Base-by-base conservation (phyloP, 2,888 invertebrate genomes). In the Anodontia alba region DNA sequence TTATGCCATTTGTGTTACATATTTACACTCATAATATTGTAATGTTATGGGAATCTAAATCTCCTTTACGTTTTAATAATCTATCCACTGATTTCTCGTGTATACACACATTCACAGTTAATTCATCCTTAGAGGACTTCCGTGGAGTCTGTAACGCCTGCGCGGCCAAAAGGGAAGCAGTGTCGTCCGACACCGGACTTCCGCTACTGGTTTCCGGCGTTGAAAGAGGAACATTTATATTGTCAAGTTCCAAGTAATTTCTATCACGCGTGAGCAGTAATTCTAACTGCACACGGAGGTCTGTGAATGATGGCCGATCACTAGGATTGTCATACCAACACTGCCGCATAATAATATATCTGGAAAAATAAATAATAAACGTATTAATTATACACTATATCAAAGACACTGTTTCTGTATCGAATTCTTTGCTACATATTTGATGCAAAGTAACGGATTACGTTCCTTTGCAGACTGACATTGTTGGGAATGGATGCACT, bases 221-320 rank as follows among this genome's bases (percentile, higher is more conserved):
- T 74, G 89, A 90, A 70, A 92, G 83, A 7, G 93, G 92, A 29
- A 92, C 91, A 78, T 93, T 91, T 68, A 93, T 91, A 85, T 93
- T 92, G 77, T 93, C 92, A n/a, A 94, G 87, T 36, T 93, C 92
- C 42, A 94, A 88, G 80, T 93, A 94, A 84, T 94, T 89, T 31
- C 91, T 79, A 84, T 93, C 91, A 71, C 88, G 85, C 42, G 89
- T 79, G 80, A 93, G 88, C 57, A 94, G 88, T 23, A 90, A 86
- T 83, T 94, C 94, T 73, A 94, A 84, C 68, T 90, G 89, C n/a
- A 88, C 79, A 29, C 93, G 87, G 12, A 94, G 88, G 49, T 91
- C 89, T 3, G 90, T 90, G 84, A 94, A 94, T 38, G 89, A 84
- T 0, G 93, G 93, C 33, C 94, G 85, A 68, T 93, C 93, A 17